These are phyloP conservation scores for Phataginus tetradactyla DNA, from an alignment of 2,797 vertebrate genomes.

Conservation along the genomic window DNA sequence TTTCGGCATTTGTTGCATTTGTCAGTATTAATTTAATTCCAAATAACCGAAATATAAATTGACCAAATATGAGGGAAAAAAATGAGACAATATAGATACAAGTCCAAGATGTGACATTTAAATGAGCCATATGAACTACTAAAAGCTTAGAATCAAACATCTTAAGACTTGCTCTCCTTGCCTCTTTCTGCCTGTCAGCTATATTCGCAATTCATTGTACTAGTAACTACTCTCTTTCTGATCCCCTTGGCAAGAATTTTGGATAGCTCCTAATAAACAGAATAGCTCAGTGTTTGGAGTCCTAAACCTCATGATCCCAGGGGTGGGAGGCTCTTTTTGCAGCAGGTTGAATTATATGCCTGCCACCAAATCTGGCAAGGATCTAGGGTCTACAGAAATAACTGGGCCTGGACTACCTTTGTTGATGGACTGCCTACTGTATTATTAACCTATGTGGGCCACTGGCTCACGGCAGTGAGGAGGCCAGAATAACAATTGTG, in stretches of 20 bases:
- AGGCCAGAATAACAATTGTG: not conserved
- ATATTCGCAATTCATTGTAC: not conserved
- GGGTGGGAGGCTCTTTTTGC: not conserved
- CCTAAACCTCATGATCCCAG: not conserved
- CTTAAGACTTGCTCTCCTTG: not conserved
- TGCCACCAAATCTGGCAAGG: not conserved
- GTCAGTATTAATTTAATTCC: not conserved
- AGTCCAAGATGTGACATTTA: not conserved
- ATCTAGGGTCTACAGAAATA: not conserved
- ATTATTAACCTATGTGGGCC: not conserved
- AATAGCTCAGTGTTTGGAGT: not conserved
- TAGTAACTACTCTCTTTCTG: not conserved
- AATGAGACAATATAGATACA: not conserved
- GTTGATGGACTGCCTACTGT: not conserved
- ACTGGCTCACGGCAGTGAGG: not conserved
- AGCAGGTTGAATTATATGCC: not conserved
- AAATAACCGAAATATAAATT: not conserved
- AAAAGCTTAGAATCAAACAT: not conserved
- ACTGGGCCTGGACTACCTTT: not conserved
- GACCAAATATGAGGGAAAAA: not conserved
- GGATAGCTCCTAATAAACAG: not conserved
- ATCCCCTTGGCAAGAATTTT: not conserved
- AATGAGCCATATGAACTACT: not conserved
- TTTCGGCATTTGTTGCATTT: not conserved
- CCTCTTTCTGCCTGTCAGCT: not conserved